Base-by-base conservation (phyloP, 2,888 invertebrate genomes). In the Heterodera filipjevi region DNA sequence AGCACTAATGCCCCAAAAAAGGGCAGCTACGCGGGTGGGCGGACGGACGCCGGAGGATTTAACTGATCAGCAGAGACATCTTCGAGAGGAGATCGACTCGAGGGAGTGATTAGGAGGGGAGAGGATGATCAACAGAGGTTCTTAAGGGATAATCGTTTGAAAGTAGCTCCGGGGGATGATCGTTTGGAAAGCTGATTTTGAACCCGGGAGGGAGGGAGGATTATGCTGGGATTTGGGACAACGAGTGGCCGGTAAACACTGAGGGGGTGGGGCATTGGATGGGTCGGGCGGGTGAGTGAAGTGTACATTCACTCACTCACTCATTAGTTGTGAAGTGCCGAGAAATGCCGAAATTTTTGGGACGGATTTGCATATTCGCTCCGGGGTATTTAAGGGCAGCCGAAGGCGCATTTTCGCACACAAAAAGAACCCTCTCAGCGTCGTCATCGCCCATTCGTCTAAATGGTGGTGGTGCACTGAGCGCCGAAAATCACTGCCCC, bases 111-210 rank as follows among this genome's bases (percentile, higher is more conserved):
- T 10, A 27, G 12, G 27, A 59, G n/a, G 27, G n/a, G n/a, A n/a
- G n/a, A n/a, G n/a, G 27, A 59, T 59, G 27, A 59, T 27, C 59
- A 59, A 19, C 64, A 6, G 3, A 64, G 64, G 68, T 32, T 16
- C 33, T 68, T 68, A 68, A 35, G 8, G 33, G 33, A 35, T 35
- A 35, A 68, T 68, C 59, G 27, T 59, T 33, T 35, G 68, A 22
- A 66, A 32, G 66, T 30, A 22, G 66, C 66, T 27, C 66, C 27
- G 32, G 32, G 27, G 66, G 66, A 66, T 66, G 66, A 66, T 66
- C 66, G 66, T 22, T 49, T 49, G 27, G 68, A 68, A 68, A 68
- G 68, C 68, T 68, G 33, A 68, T 68, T 66, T 32, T 68, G 68
- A 68, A 35, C 68, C 49, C 49, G 49, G 49, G 49, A 8, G 49